Percentiles rank a stretch among this genome's conserved stretches.
phyloP scores from a whole-genome alignment of 2,888 invertebrate species.

The Hypomecis atomaria region DNA sequence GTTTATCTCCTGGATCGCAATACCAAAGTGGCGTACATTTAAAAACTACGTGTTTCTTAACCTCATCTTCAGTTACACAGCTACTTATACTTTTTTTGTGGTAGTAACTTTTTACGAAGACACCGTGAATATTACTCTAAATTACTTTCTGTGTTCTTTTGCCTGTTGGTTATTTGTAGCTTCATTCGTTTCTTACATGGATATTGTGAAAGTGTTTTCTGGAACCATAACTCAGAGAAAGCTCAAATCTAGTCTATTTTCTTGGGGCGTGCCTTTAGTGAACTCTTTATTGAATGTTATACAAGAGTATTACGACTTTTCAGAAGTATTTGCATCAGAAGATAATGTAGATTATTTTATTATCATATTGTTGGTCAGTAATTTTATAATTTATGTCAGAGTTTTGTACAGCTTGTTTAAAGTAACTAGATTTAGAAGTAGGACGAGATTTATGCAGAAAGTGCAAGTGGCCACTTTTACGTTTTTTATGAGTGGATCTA shows the following conservation, averaged over 20 bases:
- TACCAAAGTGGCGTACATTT: conserved; percentile 30
- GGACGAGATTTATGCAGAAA: conserved; percentile 9
- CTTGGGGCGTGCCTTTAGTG: conserved; percentile 18
- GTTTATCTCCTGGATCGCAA: conserved; percentile 14
- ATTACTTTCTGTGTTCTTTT: conserved; percentile 17
- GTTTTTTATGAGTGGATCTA: conserved; percentile 30
- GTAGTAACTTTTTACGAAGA: neutral
- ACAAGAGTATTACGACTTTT: neutral
- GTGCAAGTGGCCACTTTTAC: conserved; percentile 22
- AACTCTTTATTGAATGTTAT: conserved; percentile 5
- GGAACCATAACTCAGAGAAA: conserved; percentile 11
- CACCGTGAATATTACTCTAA: neutral
- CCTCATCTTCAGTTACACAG: conserved; percentile 14
- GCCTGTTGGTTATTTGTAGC: conserved; percentile 27
- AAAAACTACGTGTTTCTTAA: conserved; percentile 25
- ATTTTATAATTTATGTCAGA: conserved; percentile 21
- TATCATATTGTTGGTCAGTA: conserved; percentile 6
- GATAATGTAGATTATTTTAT: conserved; percentile 6
- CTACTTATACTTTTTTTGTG: conserved; percentile 3
- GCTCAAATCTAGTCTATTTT: conserved; percentile 21
- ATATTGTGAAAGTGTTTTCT: conserved; percentile 30
- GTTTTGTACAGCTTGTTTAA: conserved; percentile 19
- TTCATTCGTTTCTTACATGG: conserved; percentile 21
- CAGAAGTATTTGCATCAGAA: neutral
- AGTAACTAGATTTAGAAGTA: conserved; percentile 4